Percentiles rank a stretch among this genome's conserved stretches.
These are phyloP conservation scores for Progne subis DNA, from an alignment of 2,113 vertebrate species.

Conservation along the genomic window DNA sequence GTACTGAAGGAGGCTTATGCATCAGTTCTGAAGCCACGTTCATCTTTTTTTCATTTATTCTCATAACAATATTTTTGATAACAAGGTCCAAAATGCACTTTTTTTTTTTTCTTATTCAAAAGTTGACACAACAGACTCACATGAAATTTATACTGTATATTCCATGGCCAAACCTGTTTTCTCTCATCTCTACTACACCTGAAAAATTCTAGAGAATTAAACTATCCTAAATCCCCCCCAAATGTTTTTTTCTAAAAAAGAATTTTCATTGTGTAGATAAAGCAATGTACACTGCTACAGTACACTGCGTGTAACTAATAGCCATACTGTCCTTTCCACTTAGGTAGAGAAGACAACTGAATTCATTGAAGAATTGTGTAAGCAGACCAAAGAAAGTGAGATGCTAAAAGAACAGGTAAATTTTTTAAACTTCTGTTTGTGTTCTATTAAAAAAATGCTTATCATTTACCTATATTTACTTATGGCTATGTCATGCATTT, in stretches of 20 bases:
- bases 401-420: neutral
- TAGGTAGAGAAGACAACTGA: neutral
- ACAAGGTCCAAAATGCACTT: neutral
- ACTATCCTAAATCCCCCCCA: fast-evolving
- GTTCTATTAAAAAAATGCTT: neutral
- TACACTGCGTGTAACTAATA: neutral
- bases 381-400: neutral
- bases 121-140: neutral
- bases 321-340: neutral
- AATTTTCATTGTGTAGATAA: neutral
- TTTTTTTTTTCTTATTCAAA: neutral
- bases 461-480: neutral
- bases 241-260: neutral
- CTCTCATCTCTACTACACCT: neutral
- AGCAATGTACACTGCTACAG: neutral
- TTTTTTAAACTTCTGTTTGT: neutral
- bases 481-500: neutral
- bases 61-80: neutral
- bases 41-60: neutral
- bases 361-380: neutral
- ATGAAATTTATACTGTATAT: neutral
- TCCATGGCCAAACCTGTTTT: neutral
- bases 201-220: neutral
- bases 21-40: neutral
- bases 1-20: neutral